A percentile compares a stretch with the other conserved stretches of the same genome.
These are phyloP conservation scores for Aphis craccivora DNA, from an alignment of 1,140 invertebrate genomes.

Conservation along the genomic window DNA sequence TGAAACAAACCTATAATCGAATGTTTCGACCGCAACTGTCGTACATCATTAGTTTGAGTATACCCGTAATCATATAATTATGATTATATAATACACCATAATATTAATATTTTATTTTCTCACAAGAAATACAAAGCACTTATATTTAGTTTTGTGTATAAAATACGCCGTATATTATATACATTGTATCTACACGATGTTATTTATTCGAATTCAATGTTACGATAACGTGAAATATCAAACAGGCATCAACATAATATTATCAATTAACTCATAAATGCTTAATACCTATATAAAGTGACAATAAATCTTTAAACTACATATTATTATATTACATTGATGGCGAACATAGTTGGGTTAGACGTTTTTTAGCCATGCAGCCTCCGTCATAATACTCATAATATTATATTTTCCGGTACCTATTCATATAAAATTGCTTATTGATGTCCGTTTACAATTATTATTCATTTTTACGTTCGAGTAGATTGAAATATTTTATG, in stretches of 20 bases:
- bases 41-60: not conserved
- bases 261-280: not conserved
- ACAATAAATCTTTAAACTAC: not conserved
- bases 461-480: not conserved
- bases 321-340: not conserved
- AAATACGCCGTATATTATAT: not conserved
- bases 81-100: too few relatives aligned
- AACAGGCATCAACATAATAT: not conserved
- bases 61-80: too few relatives aligned
- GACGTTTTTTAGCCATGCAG: not conserved
- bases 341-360: not conserved
- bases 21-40: not conserved
- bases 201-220: not conserved
- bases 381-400: not conserved
- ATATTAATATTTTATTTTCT: not conserved
- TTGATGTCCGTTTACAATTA: not conserved
- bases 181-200: not conserved
- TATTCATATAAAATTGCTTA: not conserved
- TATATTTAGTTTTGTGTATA: not conserved
- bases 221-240: too few relatives aligned
- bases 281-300: not conserved
- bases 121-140: not conserved
- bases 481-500: constrained; percentile 11
- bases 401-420: not conserved
- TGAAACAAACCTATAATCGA: not conserved